Evolutionary conservation across 2,888 invertebrate species (phyloP), one percentile per base, ranked within the genome.

Genomic region (Agriopis leucophaearia): DNA sequence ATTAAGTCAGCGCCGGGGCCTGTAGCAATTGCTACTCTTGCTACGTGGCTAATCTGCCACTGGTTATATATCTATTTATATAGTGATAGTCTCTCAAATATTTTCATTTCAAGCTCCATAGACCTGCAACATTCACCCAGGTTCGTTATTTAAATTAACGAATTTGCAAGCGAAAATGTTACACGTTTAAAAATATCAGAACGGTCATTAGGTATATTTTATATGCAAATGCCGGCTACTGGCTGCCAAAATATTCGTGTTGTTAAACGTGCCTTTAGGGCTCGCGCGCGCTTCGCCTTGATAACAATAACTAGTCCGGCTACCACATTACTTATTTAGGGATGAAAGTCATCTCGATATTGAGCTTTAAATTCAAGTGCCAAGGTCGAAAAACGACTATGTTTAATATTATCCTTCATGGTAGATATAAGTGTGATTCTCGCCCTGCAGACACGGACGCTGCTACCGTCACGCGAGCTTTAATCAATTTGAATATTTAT

Each of bases 381-480:
- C 68, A 72, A 65, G 64, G 68, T 65, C 51, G 45, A 58, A 44
- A 8, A 12, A 59, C 42, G 27, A 42, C 36, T n/a, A 15, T 15
- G 18, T 1, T 47, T 52, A 16, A 35, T 42, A 8, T 36, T 62
- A 60, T 59, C 63, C 64, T 68, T 59, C 67, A 58, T 56, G 61
- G 59, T 67, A 68, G 59, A 70, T 61, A 51, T 52, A 51, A 67
- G 62, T 70, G 65, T 74, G 72, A 67, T 69, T 70, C 60, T 69
- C 66, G 70, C 84, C 88, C 87, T 74, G 76, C 79, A 86, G 90
- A 79, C 77, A 84, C 86, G 86, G 87, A 87, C 78, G 82, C 80
- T 60, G 88, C 92, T 91, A 88, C 90, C 76, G 83, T 80, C 89
- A 88, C 85, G 87, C 88, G 76, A 89, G 77, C 74, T 69, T 72